Percentiles rank a stretch among this genome's conserved stretches.
phyloP scores from a whole-genome alignment of 2,113 vertebrate species.

The Ellobius talpinus region DNA sequence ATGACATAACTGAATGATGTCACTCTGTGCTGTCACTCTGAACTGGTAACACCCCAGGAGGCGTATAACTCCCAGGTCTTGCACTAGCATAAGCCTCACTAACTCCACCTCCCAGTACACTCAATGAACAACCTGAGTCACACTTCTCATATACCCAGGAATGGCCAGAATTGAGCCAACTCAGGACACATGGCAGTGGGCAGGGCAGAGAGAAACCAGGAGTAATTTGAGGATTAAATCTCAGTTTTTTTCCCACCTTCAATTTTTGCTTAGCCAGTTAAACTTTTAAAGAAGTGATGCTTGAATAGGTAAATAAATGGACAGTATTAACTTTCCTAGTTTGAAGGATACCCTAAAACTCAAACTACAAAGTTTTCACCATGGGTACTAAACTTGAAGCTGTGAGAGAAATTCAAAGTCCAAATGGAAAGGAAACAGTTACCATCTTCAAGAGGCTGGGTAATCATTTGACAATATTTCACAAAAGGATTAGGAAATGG shows the following conservation, averaged over 20 bases:
- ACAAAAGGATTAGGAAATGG: slow-evolving; percentile 1
- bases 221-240: rapidly evolving
- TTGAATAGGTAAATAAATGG: not conserved
- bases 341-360: not conserved
- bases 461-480: not conserved
- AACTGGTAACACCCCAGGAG: not conserved
- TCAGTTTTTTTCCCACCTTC: not conserved
- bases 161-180: not conserved
- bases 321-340: not conserved
- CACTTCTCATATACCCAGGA: not conserved
- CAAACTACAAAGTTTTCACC: not conserved
- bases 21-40: slow-evolving; percentile 15
- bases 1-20: not conserved
- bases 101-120: not conserved
- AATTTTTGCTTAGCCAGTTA: not conserved
- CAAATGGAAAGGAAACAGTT: not conserved
- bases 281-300: not conserved
- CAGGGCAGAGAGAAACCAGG: not conserved
- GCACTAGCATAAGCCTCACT: rapidly evolving
- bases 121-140: not conserved
- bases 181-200: too few species aligned
- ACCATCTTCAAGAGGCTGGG: not conserved
- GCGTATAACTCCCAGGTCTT: not conserved
- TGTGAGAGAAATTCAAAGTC: slow-evolving; percentile 8
- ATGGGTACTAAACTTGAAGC: not conserved